phyloP scores from a whole-genome alignment of 2,888 invertebrate species.

The Parasteatoda lunata region DNA sequence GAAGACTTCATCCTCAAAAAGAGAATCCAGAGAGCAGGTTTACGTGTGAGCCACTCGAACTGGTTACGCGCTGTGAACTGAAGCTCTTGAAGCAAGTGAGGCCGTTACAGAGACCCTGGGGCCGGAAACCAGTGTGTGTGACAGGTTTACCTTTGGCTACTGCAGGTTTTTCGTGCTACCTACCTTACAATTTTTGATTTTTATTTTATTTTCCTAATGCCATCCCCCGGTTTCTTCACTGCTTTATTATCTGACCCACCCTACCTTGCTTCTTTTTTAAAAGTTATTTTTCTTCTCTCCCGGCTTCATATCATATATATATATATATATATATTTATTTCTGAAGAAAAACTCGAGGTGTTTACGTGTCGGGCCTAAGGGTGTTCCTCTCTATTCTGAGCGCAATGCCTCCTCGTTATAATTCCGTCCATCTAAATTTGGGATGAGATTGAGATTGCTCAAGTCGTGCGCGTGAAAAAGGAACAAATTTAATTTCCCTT shows the following conservation, averaged over 20 bases:
- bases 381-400: slow-evolving; percentile 34
- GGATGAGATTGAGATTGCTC: background rate
- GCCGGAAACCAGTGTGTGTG: slow-evolving; percentile 59
- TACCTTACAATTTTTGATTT: slow-evolving; percentile 13
- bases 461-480: too few relatives aligned
- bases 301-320: slow-evolving; percentile 2
- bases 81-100: slow-evolving; percentile 32
- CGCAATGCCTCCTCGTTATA: slow-evolving; percentile 15
- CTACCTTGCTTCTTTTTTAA: background rate
- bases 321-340: slow-evolving; percentile 21
- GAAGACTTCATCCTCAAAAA: too few relatives aligned
- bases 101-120: slow-evolving; percentile 57
- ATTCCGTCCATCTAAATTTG: slow-evolving; percentile 1
- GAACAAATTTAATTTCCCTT: too few relatives aligned
- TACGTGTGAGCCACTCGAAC: slow-evolving; percentile 28
- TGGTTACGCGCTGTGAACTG: slow-evolving; percentile 53
- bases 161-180: slow-evolving; percentile 60
- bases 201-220: slow-evolving; percentile 2
- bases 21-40: slow-evolving; percentile 18
- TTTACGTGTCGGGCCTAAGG: slow-evolving; percentile 1
- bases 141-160: slow-evolving; percentile 66
- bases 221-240: slow-evolving; percentile 26
- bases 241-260: slow-evolving; percentile 53
- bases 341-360: background rate
- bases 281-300: background rate